Percentiles rank a stretch among this genome's conserved stretches.
phyloP scores from a whole-genome alignment of 2,113 vertebrate species.

The Malurus alboscapulatus region DNA sequence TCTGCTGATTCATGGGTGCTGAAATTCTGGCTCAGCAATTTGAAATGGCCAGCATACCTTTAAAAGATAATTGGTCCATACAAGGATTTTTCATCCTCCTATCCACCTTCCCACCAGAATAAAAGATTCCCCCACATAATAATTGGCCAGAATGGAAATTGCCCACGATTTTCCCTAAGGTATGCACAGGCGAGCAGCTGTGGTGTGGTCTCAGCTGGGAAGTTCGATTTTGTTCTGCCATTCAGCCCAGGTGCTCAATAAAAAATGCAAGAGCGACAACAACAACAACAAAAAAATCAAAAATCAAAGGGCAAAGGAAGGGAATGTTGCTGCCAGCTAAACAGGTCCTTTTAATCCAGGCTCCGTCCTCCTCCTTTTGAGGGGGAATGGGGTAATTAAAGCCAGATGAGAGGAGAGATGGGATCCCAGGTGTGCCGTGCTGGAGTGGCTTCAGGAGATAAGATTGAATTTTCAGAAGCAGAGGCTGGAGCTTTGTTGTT shows the following conservation, averaged over 20 bases:
- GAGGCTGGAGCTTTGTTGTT: conserved; percentile 31
- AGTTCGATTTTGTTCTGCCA: conserved; percentile 54
- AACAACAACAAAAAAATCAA: neutral
- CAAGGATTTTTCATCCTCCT: conserved; percentile 1
- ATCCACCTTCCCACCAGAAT: neutral
- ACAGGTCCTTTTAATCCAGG: conserved; percentile 32
- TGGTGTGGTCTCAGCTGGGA: conserved; percentile 38
- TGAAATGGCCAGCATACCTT: neutral
- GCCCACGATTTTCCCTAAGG: neutral
- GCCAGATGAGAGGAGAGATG: conserved; percentile 51
- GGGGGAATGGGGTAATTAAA: conserved; percentile 18
- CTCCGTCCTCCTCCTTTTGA: neutral
- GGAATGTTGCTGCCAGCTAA: conserved; percentile 27
- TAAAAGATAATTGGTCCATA: neutral
- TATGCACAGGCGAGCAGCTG: conserved; percentile 40
- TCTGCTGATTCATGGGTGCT: neutral
- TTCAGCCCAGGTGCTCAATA: conserved; percentile 22
- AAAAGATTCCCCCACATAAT: conserved; percentile 33
- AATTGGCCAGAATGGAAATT: conserved; percentile 46
- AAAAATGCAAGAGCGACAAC: conserved; percentile 48
- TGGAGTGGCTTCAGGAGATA: conserved; percentile 55
- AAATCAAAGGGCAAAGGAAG: conserved; percentile 45
- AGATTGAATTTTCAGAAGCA: conserved; percentile 35
- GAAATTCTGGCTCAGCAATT: neutral
- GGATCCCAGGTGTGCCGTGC: neutral